Evolutionary conservation across 2,113 vertebrate species (phyloP).

Genomic region (Embiotoca jacksoni): DNA sequence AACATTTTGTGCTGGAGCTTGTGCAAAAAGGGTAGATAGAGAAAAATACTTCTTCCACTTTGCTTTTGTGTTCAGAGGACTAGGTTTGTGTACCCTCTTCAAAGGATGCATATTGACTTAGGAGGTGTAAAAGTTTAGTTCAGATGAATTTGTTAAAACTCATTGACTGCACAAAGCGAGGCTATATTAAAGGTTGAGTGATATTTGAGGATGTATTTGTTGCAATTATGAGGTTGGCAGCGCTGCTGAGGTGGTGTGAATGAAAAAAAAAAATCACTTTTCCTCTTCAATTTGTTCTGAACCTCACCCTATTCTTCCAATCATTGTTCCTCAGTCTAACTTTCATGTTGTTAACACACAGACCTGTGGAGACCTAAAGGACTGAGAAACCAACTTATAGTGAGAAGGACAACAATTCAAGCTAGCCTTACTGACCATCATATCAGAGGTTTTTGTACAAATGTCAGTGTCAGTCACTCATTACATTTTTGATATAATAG

Average conservation of each 20-base stretch:
- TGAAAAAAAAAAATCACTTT: conserved; percentile 45
- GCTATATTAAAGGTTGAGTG: conserved; percentile 42
- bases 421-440: too few species aligned
- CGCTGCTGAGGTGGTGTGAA: conserved; percentile 26
- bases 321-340: neutral
- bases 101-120: conserved; percentile 69
- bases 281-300: conserved; percentile 40
- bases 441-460: too few species aligned
- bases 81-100: conserved; percentile 67
- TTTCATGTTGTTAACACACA: too few species aligned
- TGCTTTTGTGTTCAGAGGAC: conserved; percentile 63
- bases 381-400: too few species aligned
- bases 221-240: conserved; percentile 45
- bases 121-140: conserved; percentile 60
- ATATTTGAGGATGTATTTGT: conserved; percentile 64
- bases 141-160: conserved; percentile 55
- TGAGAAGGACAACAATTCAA: too few species aligned
- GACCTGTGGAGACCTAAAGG: too few species aligned
- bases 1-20: conserved; percentile 77
- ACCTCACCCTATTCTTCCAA: conserved; percentile 9
- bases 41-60: conserved; percentile 61
- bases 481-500: too few species aligned
- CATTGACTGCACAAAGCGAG: conserved; percentile 41
- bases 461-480: too few species aligned
- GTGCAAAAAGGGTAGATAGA: conserved; percentile 56